These are phyloP conservation scores for Stichopus horrens DNA, from an alignment of 53 echinoderm and acorn worm genomes.

Conservation along the genomic window DNA sequence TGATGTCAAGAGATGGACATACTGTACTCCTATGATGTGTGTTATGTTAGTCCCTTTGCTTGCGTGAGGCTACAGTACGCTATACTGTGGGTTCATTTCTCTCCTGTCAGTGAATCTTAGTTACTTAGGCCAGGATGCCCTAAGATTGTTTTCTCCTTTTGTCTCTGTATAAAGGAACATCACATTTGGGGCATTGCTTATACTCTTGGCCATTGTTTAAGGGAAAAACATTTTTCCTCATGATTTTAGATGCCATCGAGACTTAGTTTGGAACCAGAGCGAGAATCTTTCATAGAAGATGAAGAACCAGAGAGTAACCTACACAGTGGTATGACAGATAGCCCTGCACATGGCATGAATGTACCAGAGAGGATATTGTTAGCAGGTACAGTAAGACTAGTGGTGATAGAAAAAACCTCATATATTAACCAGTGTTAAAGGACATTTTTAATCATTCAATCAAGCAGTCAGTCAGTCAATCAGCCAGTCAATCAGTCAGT, in stretches of 20 bases:
- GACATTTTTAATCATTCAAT: too few relatives aligned
- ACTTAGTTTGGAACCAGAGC: constrained; percentile 78
- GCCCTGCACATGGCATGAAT: constrained; percentile 82
- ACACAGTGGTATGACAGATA: constrained; percentile 53
- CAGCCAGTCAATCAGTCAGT: too few relatives aligned
- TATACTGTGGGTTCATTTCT: too few relatives aligned
- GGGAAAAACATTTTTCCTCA: neutral
- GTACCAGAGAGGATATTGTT: constrained; percentile 89
- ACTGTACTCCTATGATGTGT: too few relatives aligned
- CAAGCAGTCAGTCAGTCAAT: too few relatives aligned
- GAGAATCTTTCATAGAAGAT: constrained; percentile 38
- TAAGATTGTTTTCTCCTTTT: neutral
- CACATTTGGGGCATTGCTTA: neutral
- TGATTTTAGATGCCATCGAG: constrained; percentile 68
- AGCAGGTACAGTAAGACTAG: constrained; percentile 55
- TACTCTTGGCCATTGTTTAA: neutral
- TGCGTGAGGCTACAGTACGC: too few relatives aligned
- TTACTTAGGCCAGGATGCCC: too few relatives aligned
- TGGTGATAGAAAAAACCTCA: neutral
- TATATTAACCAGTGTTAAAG: too few relatives aligned
- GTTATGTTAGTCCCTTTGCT: too few relatives aligned
- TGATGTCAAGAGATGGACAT: too few relatives aligned
- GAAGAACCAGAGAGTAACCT: constrained; percentile 32
- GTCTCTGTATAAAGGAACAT: neutral
- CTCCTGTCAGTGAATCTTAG: neutral